Percentiles rank a stretch among this genome's conserved stretches.
Evolutionary conservation across 2,888 invertebrate genomes (phyloP).

Genomic region (Camponotus fellah): DNA sequence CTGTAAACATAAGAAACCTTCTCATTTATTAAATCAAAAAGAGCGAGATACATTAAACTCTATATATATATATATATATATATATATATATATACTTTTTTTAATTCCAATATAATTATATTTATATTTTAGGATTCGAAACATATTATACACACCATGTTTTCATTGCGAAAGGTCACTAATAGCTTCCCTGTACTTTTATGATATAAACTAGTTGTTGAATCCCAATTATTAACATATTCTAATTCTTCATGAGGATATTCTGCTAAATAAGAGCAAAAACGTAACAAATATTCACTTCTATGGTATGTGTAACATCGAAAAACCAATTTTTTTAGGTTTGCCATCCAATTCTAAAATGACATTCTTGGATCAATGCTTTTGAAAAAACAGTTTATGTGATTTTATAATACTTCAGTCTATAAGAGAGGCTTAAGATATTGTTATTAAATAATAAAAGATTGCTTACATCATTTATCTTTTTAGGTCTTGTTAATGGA

Average conservation of each 20-base stretch:
- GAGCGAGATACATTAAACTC: neutral
- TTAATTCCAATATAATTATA: neutral
- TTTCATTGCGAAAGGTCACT: constrained; percentile 92
- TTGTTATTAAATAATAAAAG: neutral
- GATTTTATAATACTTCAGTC: neutral
- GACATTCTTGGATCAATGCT: neutral
- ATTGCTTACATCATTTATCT: constrained; percentile 85
- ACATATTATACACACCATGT: constrained; percentile 87
- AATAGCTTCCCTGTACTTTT: constrained; percentile 89
- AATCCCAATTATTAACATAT: constrained; percentile 91
- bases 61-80: too few relatives aligned
- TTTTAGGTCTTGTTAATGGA: constrained; percentile 88
- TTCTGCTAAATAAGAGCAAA: constrained; percentile 90
- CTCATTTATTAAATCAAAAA: constrained; percentile 12
- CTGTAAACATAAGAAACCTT: constrained; percentile 71
- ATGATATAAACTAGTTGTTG: constrained; percentile 91
- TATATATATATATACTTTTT: neutral
- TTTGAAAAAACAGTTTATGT: neutral
- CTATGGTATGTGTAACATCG: constrained; percentile 91
- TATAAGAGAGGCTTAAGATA: neutral
- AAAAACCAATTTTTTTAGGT: constrained; percentile 89
- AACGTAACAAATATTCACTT: constrained; percentile 90
- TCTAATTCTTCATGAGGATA: constrained; percentile 89
- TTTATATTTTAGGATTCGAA: neutral
- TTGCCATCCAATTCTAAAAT: constrained; percentile 88